Conservation (phyloP, 2,888 invertebrate species). For the Brachylomia viminalis region DNA sequence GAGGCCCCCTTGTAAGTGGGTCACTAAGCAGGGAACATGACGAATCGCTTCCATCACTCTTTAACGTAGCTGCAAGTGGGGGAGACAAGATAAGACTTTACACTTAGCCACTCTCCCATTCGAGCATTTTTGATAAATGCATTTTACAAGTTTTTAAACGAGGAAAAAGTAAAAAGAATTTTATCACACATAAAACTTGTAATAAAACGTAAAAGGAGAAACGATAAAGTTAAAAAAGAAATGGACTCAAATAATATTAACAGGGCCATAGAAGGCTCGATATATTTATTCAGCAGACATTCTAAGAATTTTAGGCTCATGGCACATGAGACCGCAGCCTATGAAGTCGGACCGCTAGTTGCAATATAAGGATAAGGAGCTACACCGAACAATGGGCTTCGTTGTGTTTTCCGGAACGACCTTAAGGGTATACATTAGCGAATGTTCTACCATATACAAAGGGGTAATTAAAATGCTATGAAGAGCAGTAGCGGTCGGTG, state of each 20-base stretch:
- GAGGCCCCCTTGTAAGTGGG: conserved; percentile 80
- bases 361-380: conserved; percentile 89
- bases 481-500: conserved; percentile 71
- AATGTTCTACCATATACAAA: conserved; percentile 84
- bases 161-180: conserved; percentile 54
- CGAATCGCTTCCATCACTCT: conserved; percentile 86
- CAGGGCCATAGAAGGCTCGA: conserved; percentile 79
- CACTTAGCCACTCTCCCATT: conserved; percentile 75
- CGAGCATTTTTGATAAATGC: conserved; percentile 75
- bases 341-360: conserved; percentile 86
- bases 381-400: conserved; percentile 82
- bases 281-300: conserved; percentile 85
- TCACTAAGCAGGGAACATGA: conserved; percentile 85
- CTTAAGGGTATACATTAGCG: conserved; percentile 83
- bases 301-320: conserved; percentile 85
- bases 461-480: conserved; percentile 88
- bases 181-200: conserved; percentile 43
- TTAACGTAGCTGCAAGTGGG: conserved; percentile 76
- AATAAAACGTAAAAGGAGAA: conserved; percentile 49
- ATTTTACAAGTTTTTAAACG: conserved; percentile 63
- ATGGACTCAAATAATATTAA: conserved; percentile 74
- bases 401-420: conserved; percentile 83
- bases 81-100: conserved; percentile 81
- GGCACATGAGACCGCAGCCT: conserved; percentile 74
- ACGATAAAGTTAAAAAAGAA: conserved; percentile 59